Conservation (phyloP, 1,140 invertebrate species). For the Triops longicaudatus region DNA sequence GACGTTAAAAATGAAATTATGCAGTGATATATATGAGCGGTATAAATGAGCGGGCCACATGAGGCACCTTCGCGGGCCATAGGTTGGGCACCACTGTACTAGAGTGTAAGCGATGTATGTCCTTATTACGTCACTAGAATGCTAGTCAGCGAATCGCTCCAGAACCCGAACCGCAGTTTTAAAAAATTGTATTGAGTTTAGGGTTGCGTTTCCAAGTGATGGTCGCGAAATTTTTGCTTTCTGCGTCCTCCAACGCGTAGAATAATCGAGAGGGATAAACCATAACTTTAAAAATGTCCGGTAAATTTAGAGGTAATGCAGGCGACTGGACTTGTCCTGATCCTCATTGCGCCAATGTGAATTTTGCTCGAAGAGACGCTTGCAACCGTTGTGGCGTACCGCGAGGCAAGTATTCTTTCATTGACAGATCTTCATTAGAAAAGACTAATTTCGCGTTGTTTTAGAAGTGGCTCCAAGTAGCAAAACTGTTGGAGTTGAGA, state of each 20-base stretch:
- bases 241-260: no score
- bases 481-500: slow-evolving; percentile 90
- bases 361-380: slow-evolving; percentile 78
- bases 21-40: no score
- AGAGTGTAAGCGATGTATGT: no score
- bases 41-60: no score
- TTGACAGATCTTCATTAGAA: slow-evolving; percentile 16
- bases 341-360: slow-evolving; percentile 81
- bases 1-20: no score
- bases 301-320: slow-evolving; percentile 33
- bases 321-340: slow-evolving; percentile 46
- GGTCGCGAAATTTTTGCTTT: no score
- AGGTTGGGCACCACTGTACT: no score
- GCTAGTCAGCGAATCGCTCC: background rate
- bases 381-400: slow-evolving; percentile 84
- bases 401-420: slow-evolving; percentile 35
- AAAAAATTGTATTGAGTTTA: background rate
- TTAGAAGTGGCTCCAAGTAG: slow-evolving; percentile 58
- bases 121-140: background rate
- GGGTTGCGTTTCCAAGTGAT: background rate
- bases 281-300: slow-evolving; percentile 10
- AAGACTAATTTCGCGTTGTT: no score
- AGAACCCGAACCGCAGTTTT: background rate
- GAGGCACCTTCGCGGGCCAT: no score
- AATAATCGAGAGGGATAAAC: no score